phyloP scores from a whole-genome alignment of 2,113 vertebrate genomes.

The Tachysurus fulvidraco region DNA sequence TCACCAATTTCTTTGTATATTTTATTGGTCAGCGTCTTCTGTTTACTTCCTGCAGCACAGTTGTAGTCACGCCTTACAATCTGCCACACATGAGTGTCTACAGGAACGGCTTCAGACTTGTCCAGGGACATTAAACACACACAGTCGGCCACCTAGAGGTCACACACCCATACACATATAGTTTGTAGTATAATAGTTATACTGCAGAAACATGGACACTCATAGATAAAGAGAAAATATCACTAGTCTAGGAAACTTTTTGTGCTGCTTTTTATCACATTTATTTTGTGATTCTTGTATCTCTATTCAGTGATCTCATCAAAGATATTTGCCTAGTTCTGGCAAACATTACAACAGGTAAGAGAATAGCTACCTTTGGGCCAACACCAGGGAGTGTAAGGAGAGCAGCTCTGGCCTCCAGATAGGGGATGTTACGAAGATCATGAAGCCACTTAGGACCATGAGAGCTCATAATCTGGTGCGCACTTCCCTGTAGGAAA shows the following conservation, averaged over 20 bases:
- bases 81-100: conserved; percentile 94
- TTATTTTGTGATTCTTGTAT: background rate
- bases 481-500: conserved; percentile 82
- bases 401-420: conserved; percentile 79
- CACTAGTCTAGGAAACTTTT: background rate
- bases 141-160: conserved; percentile 90
- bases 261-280: background rate
- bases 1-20: conserved; percentile 85
- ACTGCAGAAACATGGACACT: background rate
- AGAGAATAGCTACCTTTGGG: conserved; percentile 76
- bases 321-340: background rate
- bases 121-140: conserved; percentile 92
- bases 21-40: conserved; percentile 79
- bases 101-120: conserved; percentile 86
- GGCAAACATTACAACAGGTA: background rate
- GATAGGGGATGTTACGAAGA: conserved; percentile 75
- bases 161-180: background rate
- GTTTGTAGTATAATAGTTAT: background rate
- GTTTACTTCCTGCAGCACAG: conserved; percentile 56
- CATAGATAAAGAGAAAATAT: background rate
- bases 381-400: conserved; percentile 88
- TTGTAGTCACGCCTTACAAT: conserved; percentile 85
- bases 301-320: background rate
- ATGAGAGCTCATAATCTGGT: conserved; percentile 73
- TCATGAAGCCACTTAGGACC: conserved; percentile 75